Conservation (phyloP, 2,113 vertebrate genomes). For the Sylvilagus bachmani region DNA sequence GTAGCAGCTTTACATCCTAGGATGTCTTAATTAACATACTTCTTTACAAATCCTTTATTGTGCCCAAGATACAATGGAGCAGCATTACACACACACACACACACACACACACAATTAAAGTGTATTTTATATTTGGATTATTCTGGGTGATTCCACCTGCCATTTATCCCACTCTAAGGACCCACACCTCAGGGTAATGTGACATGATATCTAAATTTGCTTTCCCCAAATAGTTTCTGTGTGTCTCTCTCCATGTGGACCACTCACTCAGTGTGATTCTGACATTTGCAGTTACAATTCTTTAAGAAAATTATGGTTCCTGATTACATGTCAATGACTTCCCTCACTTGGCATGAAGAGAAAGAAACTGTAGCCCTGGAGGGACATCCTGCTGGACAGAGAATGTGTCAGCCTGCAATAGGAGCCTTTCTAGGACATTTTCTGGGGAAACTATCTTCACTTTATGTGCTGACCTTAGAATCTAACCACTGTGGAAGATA, state of each 20-base stretch:
- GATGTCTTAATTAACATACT: not conserved
- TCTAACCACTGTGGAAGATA: not conserved
- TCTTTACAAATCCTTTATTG: not conserved
- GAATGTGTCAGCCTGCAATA: not conserved
- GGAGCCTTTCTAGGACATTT: not conserved
- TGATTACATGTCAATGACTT: not conserved
- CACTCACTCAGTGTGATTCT: not conserved
- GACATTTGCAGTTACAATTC: not conserved
- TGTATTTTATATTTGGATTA: not conserved
- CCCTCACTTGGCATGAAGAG: not conserved
- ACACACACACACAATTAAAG: not conserved
- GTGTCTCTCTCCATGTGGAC: not conserved
- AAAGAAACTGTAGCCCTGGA: not conserved
- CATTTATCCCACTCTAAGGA: not conserved
- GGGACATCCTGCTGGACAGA: not conserved
- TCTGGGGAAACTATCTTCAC: not conserved
- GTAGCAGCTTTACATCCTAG: not conserved
- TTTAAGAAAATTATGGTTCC: not conserved
- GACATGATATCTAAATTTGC: not conserved
- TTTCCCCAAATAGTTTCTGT: not conserved
- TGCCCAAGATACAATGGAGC: not conserved
- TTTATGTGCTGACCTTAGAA: constrained; percentile 1
- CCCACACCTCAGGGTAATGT: not conserved
- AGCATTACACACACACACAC: not conserved
- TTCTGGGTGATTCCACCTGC: not conserved